Evolutionary conservation across 2,888 invertebrate genomes (phyloP).

Genomic region (Ashinkailepas kermadecensis): DNA sequence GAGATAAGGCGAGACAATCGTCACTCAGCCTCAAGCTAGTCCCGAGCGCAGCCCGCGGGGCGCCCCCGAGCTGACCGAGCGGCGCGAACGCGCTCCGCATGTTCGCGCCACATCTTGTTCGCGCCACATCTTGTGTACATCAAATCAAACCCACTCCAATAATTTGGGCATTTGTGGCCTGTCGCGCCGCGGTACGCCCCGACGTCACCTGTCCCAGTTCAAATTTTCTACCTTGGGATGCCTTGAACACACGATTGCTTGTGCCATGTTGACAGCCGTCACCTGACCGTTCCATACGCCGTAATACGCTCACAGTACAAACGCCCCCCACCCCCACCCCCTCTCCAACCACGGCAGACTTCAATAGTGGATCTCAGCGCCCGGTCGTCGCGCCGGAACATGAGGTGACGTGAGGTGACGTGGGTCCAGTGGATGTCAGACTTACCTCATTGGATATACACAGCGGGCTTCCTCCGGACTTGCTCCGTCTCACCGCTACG

Average conservation of each 20-base stretch:
- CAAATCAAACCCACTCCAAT: slow-evolving; percentile 19
- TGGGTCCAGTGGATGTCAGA: slow-evolving; percentile 1
- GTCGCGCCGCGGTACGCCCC: neutral
- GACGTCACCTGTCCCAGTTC: neutral
- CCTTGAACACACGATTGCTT: slow-evolving; percentile 3
- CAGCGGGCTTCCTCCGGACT: neutral
- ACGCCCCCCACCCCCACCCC: neutral
- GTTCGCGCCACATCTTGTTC: neutral
- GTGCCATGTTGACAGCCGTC: neutral
- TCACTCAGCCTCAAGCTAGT: neutral
- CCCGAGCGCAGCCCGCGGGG: neutral
- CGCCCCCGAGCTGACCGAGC: too few species aligned
- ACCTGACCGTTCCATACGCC: neutral
- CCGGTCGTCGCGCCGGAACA: neutral
- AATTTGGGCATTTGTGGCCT: neutral
- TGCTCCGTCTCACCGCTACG: neutral
- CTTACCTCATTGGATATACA: neutral
- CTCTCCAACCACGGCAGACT: neutral
- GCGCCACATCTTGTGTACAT: neutral
- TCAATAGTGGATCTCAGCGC: neutral
- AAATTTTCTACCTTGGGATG: slow-evolving; percentile 14
- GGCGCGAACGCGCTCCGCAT: neutral
- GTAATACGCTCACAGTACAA: slow-evolving; percentile 14
- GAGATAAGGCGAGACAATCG: neutral
- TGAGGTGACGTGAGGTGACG: neutral